Evolutionary conservation across 2,888 invertebrate species (phyloP).

Genomic region (Invenusta paracnida): DNA sequence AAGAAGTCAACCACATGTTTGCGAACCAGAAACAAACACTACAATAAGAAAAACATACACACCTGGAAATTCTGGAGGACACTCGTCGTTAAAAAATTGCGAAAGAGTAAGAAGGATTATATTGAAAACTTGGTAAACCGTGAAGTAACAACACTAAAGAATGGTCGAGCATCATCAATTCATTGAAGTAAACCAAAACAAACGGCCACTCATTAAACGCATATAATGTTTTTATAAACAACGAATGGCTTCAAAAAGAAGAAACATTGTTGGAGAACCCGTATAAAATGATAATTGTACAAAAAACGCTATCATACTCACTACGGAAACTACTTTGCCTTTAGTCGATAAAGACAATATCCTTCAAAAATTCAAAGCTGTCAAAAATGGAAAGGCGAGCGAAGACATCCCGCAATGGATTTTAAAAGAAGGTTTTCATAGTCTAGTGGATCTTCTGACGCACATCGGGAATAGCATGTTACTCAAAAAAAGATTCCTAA

Average conservation of each 20-base stretch:
- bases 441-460: background rate
- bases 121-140: no score
- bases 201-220: background rate
- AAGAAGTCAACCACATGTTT: no score
- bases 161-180: no score
- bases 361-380: background rate
- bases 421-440: background rate
- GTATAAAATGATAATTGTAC: background rate
- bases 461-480: background rate
- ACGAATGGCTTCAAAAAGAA: background rate
- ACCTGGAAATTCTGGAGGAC: no score
- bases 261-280: background rate
- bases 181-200: background rate
- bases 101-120: no score
- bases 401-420: conserved; percentile 5
- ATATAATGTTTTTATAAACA: background rate
- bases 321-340: background rate
- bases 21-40: no score
- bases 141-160: no score
- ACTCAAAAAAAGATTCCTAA: background rate
- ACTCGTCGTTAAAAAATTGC: no score
- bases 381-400: conserved; percentile 25
- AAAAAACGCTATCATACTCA: background rate
- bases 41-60: no score
- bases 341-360: background rate